Conservation (phyloP, 2,888 invertebrate species). For the Leucoma salicis region DNA sequence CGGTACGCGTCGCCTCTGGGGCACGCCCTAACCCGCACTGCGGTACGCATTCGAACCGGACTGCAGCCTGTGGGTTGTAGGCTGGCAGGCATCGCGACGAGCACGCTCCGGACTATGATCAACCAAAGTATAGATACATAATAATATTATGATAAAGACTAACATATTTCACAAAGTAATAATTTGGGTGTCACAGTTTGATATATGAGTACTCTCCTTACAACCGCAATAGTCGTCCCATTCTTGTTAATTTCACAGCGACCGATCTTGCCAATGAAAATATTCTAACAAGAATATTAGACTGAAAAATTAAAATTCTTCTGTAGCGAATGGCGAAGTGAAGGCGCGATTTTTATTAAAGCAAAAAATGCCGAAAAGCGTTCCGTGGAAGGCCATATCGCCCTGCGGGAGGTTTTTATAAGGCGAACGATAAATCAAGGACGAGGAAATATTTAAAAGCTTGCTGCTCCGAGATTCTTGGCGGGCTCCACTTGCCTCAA, state of each 20-base stretch:
- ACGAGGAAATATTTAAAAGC: slow-evolving; percentile 68
- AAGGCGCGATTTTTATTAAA: slow-evolving; percentile 67
- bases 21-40: too few relatives aligned
- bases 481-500: slow-evolving; percentile 32
- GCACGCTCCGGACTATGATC: too few relatives aligned
- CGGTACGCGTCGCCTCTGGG: too few relatives aligned
- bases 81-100: too few relatives aligned
- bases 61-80: too few relatives aligned
- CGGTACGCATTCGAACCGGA: too few relatives aligned
- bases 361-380: slow-evolving; percentile 64
- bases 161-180: background rate
- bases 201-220: slow-evolving; percentile 22
- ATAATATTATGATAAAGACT: background rate
- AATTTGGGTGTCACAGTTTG: slow-evolving; percentile 7
- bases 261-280: slow-evolving; percentile 45
- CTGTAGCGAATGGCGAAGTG: slow-evolving; percentile 49
- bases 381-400: slow-evolving; percentile 41
- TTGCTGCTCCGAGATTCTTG: slow-evolving; percentile 53
- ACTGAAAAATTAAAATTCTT: slow-evolving; percentile 64
- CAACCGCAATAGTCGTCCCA: slow-evolving; percentile 19
- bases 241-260: slow-evolving; percentile 56
- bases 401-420: slow-evolving; percentile 77
- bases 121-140: background rate
- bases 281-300: slow-evolving; percentile 55
- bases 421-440: slow-evolving; percentile 76